A percentile compares a stretch with the other conserved stretches of the same genome.
These are phyloP conservation scores for Brachionus manjavacas DNA, from an alignment of 1,140 invertebrate species.

Conservation along the genomic window DNA sequence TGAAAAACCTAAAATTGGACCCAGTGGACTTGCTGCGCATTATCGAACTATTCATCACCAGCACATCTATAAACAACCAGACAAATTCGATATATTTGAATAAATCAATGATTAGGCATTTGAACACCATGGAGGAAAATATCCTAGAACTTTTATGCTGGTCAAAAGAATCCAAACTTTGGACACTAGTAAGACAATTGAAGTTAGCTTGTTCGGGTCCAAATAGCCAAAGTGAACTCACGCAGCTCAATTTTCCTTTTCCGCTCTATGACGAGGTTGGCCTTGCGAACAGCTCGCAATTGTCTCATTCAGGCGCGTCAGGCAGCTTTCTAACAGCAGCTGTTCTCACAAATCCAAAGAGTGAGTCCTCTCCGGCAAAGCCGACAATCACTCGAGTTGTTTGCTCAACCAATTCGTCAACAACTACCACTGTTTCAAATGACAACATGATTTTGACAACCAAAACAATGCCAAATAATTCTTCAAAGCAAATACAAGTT, in stretches of 20 bases:
- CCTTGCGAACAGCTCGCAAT: background rate
- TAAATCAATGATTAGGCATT: background rate
- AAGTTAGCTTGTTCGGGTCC: background rate
- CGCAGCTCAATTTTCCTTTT: slow-evolving; percentile 14
- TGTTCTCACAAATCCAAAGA: background rate
- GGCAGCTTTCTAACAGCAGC: background rate
- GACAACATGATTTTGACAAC: slow-evolving; percentile 5
- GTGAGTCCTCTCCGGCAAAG: background rate
- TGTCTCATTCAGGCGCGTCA: background rate
- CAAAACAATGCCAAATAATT: background rate
- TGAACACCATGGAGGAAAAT: background rate
- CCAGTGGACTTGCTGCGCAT: background rate
- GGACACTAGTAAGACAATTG: background rate
- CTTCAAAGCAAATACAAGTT: slow-evolving; percentile 13
- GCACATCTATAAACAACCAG: background rate
- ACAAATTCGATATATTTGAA: background rate
- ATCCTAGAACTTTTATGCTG: background rate
- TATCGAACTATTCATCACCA: slow-evolving; percentile 12
- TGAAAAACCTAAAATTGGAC: background rate
- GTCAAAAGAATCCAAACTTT: background rate
- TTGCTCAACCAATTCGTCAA: slow-evolving; percentile 10
- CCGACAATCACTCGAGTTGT: background rate
- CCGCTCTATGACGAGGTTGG: slow-evolving; percentile 17
- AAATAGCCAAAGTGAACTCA: background rate
- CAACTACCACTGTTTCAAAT: background rate